Evolutionary conservation across 2,797 vertebrate genomes (phyloP).

Genomic region (Cuculus canorus): DNA sequence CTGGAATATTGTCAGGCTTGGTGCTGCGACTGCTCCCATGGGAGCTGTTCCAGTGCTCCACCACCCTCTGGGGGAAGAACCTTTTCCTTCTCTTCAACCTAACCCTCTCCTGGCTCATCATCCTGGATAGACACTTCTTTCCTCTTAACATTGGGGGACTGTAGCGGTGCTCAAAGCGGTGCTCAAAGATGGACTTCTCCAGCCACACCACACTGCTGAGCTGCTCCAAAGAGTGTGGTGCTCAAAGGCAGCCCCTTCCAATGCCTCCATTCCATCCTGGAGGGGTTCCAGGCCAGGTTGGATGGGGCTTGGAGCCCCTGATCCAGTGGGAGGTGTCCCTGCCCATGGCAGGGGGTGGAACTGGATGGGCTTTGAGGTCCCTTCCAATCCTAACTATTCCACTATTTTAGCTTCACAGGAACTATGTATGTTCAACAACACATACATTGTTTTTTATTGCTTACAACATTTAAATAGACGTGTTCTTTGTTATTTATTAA

Average conservation of each 20-base stretch:
- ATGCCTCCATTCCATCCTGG: accelerated
- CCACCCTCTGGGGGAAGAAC: too few species aligned
- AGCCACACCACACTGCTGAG: background rate
- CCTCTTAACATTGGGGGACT: background rate
- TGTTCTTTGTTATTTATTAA: slow-evolving; percentile 13
- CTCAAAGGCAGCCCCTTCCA: background rate
- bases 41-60: too few species aligned
- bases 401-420: background rate
- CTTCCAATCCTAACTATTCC: background rate
- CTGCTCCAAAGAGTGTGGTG: accelerated
- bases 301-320: too few species aligned
- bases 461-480: background rate
- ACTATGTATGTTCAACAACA: background rate
- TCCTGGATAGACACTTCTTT: accelerated
- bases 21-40: too few species aligned
- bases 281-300: too few species aligned
- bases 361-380: too few species aligned
- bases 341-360: too few species aligned
- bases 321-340: too few species aligned
- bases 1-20: too few species aligned
- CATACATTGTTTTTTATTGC: background rate
- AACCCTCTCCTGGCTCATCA: too few species aligned
- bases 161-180: accelerated
- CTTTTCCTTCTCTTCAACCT: too few species aligned
- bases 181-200: background rate